Evolutionary conservation across 92 coral and sea anemone species (phyloP).

Genomic region (Parazoanthus atlanticus): DNA sequence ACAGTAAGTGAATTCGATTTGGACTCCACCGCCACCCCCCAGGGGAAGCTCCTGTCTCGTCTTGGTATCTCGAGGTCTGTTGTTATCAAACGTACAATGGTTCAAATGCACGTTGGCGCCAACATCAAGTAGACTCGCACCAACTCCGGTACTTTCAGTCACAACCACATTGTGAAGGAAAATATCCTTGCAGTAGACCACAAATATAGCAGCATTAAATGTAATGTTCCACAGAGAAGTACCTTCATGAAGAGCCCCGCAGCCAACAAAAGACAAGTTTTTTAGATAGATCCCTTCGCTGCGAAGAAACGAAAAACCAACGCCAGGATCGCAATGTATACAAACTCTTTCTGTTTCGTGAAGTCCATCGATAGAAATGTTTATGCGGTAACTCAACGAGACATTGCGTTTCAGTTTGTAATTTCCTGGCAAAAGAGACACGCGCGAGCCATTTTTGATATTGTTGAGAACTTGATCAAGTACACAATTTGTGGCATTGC

Average conservation of each 20-base stretch:
- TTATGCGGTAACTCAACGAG: conserved; percentile 18
- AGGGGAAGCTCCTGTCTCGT: conserved; percentile 17
- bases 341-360: not conserved
- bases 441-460: not conserved
- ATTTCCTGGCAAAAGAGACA: conserved; percentile 38
- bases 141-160: conserved; percentile 50
- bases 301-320: conserved; percentile 48
- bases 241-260: conserved; percentile 50
- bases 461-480: not conserved
- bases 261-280: conserved; percentile 33
- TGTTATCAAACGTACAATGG: conserved; percentile 31
- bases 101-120: conserved; percentile 45
- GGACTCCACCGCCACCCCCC: conserved; percentile 74
- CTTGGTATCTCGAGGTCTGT: conserved; percentile 19
- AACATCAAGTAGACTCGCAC: conserved; percentile 56
- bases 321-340: conserved; percentile 28
- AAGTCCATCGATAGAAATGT: conserved; percentile 41
- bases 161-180: conserved; percentile 36
- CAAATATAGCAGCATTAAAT: conserved; percentile 43
- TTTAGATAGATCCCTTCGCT: conserved; percentile 37
- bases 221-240: conserved; percentile 62
- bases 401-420: conserved; percentile 43
- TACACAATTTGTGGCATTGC: conserved; percentile 1
- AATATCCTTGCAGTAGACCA: conserved; percentile 59
- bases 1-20: conserved; percentile 68